Percentiles rank a stretch among this genome's conserved stretches.
These are phyloP conservation scores for Ictalurus furcatus DNA, from an alignment of 2,113 vertebrate species.

Conservation along the genomic window DNA sequence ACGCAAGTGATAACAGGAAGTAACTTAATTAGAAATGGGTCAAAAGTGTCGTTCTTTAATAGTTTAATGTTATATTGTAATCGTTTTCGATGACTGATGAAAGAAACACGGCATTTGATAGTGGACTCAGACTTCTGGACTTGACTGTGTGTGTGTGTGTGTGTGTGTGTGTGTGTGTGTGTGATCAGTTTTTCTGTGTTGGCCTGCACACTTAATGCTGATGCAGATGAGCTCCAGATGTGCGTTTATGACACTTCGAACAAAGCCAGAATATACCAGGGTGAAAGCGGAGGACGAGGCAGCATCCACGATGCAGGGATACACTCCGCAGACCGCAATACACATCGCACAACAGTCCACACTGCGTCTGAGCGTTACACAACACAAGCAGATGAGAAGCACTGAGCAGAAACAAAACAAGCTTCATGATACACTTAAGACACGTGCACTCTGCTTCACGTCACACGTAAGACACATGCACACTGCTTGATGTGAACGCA, in stretches of 20 bases:
- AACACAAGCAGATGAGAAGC: slow-evolving; percentile 23
- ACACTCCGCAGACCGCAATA: slow-evolving; percentile 22
- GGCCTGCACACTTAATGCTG: not conserved
- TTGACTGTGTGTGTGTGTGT: not conserved
- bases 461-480: slow-evolving; percentile 10
- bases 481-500: not conserved
- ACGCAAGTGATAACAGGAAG: not conserved
- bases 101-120: not conserved
- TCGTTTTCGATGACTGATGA: not conserved
- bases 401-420: slow-evolving; percentile 4
- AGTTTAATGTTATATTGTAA: not conserved
- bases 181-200: not conserved
- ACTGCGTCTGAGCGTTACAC: slow-evolving; percentile 19
- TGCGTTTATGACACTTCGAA: not conserved
- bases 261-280: slow-evolving; percentile 11
- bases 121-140: slow-evolving; percentile 2
- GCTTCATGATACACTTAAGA: slow-evolving; percentile 17
- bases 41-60: not conserved
- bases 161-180: not conserved
- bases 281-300: slow-evolving; percentile 8
- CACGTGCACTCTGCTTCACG: not conserved
- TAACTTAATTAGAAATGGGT: not conserved
- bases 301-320: slow-evolving; percentile 1
- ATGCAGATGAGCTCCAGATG: slow-evolving; percentile 32
- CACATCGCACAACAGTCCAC: not conserved